These are phyloP conservation scores for Trichopria drosophilae DNA, from an alignment of 2,888 invertebrate genomes.

Conservation along the genomic window DNA sequence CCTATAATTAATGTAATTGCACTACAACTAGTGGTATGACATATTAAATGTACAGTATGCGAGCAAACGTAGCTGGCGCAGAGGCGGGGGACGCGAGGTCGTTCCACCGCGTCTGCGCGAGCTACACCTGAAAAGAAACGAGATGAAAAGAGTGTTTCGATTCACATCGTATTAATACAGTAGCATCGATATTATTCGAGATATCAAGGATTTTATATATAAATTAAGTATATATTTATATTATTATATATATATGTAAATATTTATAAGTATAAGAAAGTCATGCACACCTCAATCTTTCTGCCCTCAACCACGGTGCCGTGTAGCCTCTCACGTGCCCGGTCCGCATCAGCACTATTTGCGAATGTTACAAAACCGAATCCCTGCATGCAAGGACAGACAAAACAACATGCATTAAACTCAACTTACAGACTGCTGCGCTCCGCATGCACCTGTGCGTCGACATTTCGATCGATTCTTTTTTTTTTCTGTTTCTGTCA, in stretches of 20 bases:
- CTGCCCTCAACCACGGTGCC: slow-evolving; percentile 99
- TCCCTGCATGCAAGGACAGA: slow-evolving; percentile 99
- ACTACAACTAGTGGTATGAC: too few relatives aligned
- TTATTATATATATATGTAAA: slow-evolving; percentile 40
- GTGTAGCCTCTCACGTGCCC: slow-evolving; percentile 99
- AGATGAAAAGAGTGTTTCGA: too few relatives aligned
- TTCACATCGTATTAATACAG: too few relatives aligned
- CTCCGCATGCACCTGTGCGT: slow-evolving; percentile 41
- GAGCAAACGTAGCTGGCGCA: too few relatives aligned
- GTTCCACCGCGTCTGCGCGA: too few relatives aligned
- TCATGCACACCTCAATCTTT: slow-evolving; percentile 99
- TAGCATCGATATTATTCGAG: slow-evolving; percentile 29
- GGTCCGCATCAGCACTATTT: slow-evolving; percentile 99
- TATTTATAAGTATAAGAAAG: slow-evolving; percentile 63
- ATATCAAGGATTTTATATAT: slow-evolving; percentile 28
- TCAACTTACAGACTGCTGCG: slow-evolving; percentile 58
- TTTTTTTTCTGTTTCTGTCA: too few relatives aligned
- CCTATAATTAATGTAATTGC: too few relatives aligned
- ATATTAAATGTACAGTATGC: too few relatives aligned
- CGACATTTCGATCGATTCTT: slow-evolving; percentile 24
- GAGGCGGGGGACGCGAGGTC: too few relatives aligned
- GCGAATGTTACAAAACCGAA: slow-evolving; percentile 99
- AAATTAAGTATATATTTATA: slow-evolving; percentile 36
- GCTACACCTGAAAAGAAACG: too few relatives aligned
- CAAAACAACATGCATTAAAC: slow-evolving; percentile 88